Evolutionary conservation across 2,888 invertebrate species (phyloP), one percentile per base, ranked within the genome.

Genomic region (Lepas anatifera): DNA sequence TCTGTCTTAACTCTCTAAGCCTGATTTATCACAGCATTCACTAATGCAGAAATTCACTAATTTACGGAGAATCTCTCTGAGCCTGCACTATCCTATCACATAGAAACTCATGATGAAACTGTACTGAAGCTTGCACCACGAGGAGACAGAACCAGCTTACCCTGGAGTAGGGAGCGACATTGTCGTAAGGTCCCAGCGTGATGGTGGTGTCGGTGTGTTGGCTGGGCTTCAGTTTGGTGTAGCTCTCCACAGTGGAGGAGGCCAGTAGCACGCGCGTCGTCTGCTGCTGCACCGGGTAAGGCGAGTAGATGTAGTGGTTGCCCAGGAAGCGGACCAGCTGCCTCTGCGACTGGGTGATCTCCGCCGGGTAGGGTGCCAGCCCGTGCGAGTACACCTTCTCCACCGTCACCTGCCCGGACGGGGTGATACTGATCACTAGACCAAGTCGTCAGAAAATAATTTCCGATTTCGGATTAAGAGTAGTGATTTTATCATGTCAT

Each of bases 341-440:
- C 76, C 92, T 92, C 77, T 99, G 98, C 73, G 90, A 88, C 79
- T 99, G 99, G 0, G 87, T 85, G 72, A 99, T 95, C 75, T 89
- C 86, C 16, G 87, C 87, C 2, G 99, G 99, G 81, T 90, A 91
- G 0, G 98, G 93, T 41, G 82, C 79, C 39, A 97, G 82, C 25
- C 87, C 84, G 77, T 92, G 89, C 0, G 89, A 88, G 68, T 87
- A 87, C 0, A 92, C 86, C 13, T 86, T 83, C 77, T 95, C 92
- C 0, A 92, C 81, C 46, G 84, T 83, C 35, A 81, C 74, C 37
- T 48, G n/a, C n/a, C n/a, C n/a, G n/a, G n/a, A n/a, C n/a, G n/a
- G n/a, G n/a, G n/a, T n/a, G n/a, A n/a, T n/a, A n/a, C n/a, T n/a
- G n/a, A n/a, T n/a, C n/a, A n/a, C n/a, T n/a, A n/a, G n/a, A n/a